Evolutionary conservation across 2,888 invertebrate genomes (phyloP), one percentile per base, ranked within the genome.

Genomic region (Celastrina argiolus): DNA sequence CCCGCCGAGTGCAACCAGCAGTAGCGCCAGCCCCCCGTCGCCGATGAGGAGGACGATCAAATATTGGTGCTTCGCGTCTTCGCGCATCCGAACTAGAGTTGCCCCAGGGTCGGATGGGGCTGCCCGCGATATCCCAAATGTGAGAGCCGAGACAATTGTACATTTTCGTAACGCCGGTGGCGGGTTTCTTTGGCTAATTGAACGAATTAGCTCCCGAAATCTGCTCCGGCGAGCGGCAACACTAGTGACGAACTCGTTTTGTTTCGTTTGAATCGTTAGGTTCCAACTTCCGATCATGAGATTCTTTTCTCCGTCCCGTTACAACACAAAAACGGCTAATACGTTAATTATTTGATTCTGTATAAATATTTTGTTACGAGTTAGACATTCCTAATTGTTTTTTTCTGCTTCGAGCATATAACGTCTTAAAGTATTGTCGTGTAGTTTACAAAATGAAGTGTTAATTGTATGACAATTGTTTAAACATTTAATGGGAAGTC

Each of bases 1-100:
- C 93, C 94, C 68, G 93, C 93, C 71, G 95, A 95, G 76, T 95
- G 95, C 92, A 94, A 94, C 83, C 94, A 94, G 77, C 95, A 95
- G 90, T 95, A 94, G 90, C 66, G 34, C 26, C 42, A 14, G 16
- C 34, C 34, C 36, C 42, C 18, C 34, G n/a, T 10, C 12, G 10
- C 56, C 18, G 39, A 16, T 16, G 56, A 26, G 26, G 34, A 65
- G 28, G 22, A 34, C 63, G 63, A 65, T 36, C 66, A 39, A 28
- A 58, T 67, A 56, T 68, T 69, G 69, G 69, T 69, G 69, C 69
- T 70, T 65, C 63, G 28, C 36, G 63, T 56, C 56, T 63, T 56
- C 51, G 26, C 51, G 2, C 51, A 51, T 51, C 51, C 51, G 22
- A 51, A 51, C 22, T 51, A n/a, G 45, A 51, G 5, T 51, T 45